Evolutionary conservation across 2,888 invertebrate species (phyloP), one percentile per base, ranked within the genome.

Genomic region (Sphecodes monilicornis): DNA sequence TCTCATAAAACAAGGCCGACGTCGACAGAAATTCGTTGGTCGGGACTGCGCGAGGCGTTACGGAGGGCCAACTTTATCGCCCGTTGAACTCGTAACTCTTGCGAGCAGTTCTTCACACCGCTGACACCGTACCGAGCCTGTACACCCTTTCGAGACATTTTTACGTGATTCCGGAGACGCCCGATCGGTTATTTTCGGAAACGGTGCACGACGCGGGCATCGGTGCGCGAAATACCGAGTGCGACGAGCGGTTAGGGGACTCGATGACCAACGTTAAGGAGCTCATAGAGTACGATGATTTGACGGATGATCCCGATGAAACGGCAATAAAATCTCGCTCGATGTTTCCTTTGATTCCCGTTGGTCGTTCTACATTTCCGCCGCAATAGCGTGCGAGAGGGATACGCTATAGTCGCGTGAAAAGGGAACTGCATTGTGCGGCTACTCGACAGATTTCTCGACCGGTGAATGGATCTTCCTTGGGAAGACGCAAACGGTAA

Each of bases 51-150:
- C 91, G 83, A 91, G 92, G 93, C 92, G 92, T 92, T 89, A 86
- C 91, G 87, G 84, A 54, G 82, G 90, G 87, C 91, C 91, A 91
- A 92, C 92, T 94, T 94, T 94, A 94, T 94, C 93, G 92, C 92
- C 91, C 90, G 91, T 92, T 91, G 92, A 93, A 93, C 93, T 93
- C 94, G 94, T 94, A 94, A 94, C 90, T 94, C 93, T 93, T 93
- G 86, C 89, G 85, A 88, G 88, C 91, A 80, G 85, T 86, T 90
- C 90, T 88, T 88, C 88, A 89, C 88, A 43, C 87, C 82, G 46
- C 66, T 81, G 85, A 82, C 83, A 88, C 75, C 69, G 78, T 72
- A 70, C 84, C 85, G 54, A 57, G 78, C 43, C 50, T 26, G 69
- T 77, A 71, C 86, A 41, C 46, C 76, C 83, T 73, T 83, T 57